These are phyloP conservation scores for Trachops cirrhosus DNA, from an alignment of 2,797 vertebrate genomes.

Conservation along the genomic window DNA sequence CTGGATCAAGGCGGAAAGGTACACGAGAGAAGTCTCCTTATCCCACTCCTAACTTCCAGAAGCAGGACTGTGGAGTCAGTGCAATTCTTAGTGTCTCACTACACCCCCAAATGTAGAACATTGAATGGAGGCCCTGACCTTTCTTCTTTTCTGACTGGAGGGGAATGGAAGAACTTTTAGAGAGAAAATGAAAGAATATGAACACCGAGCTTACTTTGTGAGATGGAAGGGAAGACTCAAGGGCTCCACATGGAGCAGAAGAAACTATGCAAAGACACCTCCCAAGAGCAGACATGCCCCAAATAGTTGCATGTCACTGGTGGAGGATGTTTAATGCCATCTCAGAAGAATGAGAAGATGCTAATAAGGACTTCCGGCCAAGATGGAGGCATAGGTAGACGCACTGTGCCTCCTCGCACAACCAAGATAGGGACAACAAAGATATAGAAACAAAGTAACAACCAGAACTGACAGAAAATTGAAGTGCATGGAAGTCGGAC, in stretches of 20 bases:
- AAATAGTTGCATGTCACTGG: neutral
- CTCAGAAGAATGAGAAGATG: neutral
- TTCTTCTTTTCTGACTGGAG: neutral
- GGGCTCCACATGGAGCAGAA: neutral
- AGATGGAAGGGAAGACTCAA: neutral
- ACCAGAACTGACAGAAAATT: no score
- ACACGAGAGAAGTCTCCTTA: neutral
- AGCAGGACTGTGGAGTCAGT: neutral
- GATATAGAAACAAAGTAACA: no score
- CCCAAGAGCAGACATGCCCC: neutral
- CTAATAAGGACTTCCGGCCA: no score
- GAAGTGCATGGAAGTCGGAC: no score
- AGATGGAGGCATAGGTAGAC: no score
- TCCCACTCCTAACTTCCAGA: neutral
- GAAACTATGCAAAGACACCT: neutral
- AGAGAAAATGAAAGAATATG: conserved; percentile 1
- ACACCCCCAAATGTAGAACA: neutral
- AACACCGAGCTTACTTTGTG: neutral
- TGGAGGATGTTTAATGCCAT: neutral
- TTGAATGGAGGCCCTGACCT: neutral
- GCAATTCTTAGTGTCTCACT: neutral
- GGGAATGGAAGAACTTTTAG: neutral
- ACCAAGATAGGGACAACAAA: no score
- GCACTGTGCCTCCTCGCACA: no score
- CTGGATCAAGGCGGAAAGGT: neutral